Evolutionary conservation across 2,797 vertebrate species (phyloP).

Genomic region (Darevskia nairensis): DNA sequence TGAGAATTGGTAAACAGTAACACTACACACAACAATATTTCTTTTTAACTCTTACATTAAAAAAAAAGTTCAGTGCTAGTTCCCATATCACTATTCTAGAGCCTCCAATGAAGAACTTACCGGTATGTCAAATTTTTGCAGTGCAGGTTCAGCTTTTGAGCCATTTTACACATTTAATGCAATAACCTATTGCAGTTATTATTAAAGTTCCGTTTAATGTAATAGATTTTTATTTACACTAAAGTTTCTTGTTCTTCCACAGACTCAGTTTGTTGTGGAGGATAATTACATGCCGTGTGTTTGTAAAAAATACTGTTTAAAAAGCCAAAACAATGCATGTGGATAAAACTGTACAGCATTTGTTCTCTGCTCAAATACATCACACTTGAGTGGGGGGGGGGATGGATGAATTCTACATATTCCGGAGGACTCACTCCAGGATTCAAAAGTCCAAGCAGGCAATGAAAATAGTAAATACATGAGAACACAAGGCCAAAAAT

Average conservation of each 20-base stretch:
- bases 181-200: conserved; percentile 59
- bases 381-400: conserved; percentile 51
- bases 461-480: conserved; percentile 58
- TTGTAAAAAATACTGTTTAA: conserved; percentile 78
- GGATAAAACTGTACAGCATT: conserved; percentile 76
- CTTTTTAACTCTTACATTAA: conserved; percentile 26
- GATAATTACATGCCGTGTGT: conserved; percentile 70
- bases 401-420: conserved; percentile 69
- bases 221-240: conserved; percentile 66
- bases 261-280: conserved; percentile 58
- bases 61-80: conserved; percentile 40
- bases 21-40: conserved; percentile 51
- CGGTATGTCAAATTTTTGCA: conserved; percentile 50
- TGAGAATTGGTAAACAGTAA: conserved; percentile 35
- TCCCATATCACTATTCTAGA: conserved; percentile 38
- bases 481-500: conserved; percentile 64
- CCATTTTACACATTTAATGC: conserved; percentile 46
- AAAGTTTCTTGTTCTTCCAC: conserved; percentile 53
- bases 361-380: conserved; percentile 72
- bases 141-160: conserved; percentile 52
- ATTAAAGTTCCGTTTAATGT: conserved; percentile 56
- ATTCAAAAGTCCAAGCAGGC: conserved; percentile 63
- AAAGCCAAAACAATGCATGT: conserved; percentile 71
- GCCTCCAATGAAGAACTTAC: conserved; percentile 44
- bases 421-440: conserved; percentile 65